A percentile compares a stretch with the other conserved stretches of the same genome.
Evolutionary conservation across 2,113 vertebrate species (phyloP).

Genomic region (Triplophysa dalaica): DNA sequence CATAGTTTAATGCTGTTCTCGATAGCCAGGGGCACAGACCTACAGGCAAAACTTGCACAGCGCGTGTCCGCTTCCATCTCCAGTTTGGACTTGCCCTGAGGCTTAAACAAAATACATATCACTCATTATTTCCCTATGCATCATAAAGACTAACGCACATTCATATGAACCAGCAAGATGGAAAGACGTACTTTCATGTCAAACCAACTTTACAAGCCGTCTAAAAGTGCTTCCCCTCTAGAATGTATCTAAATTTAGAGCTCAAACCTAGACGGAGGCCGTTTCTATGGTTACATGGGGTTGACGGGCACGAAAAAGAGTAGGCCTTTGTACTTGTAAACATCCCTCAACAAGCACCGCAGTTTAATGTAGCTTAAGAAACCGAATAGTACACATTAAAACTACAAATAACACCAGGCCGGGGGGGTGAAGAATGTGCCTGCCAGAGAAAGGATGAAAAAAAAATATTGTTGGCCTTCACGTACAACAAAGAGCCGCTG

Average conservation of each 20-base stretch:
- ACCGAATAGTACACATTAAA: constrained; percentile 5
- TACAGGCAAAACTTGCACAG: not conserved
- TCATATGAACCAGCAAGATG: not conserved
- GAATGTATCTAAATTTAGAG: not conserved
- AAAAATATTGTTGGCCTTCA: constrained; percentile 26
- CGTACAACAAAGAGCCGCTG: constrained; percentile 8
- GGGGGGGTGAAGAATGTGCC: constrained; percentile 2
- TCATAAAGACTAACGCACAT: not conserved
- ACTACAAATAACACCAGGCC: constrained; percentile 12
- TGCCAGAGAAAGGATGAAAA: not conserved
- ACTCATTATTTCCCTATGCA: constrained; percentile 8
- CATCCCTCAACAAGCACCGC: constrained; percentile 1
- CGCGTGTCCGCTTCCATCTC: not conserved
- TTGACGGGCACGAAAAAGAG: not conserved
- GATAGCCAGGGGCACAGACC: constrained; percentile 12
- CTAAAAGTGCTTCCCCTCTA: not conserved
- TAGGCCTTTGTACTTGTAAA: constrained; percentile 26
- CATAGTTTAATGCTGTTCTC: constrained; percentile 16
- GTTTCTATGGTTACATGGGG: constrained; percentile 28
- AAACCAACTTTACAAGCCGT: not conserved
- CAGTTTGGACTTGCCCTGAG: constrained; percentile 10
- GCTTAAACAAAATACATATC: constrained; percentile 36
- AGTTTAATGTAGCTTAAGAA: not conserved
- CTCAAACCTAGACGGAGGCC: not conserved
- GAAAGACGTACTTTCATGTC: not conserved